Percentiles rank a stretch among this genome's conserved stretches.
phyloP scores from a whole-genome alignment of 2,888 invertebrate species.

The Xestia ashworthii region DNA sequence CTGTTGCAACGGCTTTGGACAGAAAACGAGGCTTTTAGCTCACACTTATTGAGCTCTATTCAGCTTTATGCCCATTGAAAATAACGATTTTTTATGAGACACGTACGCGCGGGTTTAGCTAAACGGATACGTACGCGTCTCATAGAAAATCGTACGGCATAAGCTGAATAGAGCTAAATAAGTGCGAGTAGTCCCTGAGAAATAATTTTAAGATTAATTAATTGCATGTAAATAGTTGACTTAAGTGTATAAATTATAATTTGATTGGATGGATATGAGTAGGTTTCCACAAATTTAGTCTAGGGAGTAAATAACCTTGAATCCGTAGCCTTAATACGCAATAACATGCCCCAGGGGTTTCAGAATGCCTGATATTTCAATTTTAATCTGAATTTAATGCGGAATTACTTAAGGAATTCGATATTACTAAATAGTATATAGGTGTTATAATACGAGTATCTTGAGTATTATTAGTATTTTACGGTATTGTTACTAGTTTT shows the following conservation, averaged over 20 bases:
- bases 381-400: neutral
- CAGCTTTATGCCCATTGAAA: no score
- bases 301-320: neutral
- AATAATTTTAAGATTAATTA: neutral
- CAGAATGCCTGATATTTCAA: neutral
- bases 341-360: neutral
- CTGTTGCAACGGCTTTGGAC: neutral
- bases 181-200: no score
- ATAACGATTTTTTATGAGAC: no score
- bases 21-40: neutral
- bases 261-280: neutral
- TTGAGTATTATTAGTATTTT: constrained; percentile 16
- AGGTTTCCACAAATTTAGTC: neutral
- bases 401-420: neutral
- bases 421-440: neutral
- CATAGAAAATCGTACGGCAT: no score
- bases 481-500: neutral
- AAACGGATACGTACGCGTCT: no score
- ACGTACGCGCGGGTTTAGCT: no score
- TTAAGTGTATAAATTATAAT: constrained; percentile 5
- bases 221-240: constrained; percentile 1
- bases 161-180: no score
- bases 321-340: neutral
- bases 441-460: neutral
- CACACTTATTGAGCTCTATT: no score